Evolutionary conservation across 2,888 invertebrate species (phyloP).

Genomic region (Orthosia gracilis): DNA sequence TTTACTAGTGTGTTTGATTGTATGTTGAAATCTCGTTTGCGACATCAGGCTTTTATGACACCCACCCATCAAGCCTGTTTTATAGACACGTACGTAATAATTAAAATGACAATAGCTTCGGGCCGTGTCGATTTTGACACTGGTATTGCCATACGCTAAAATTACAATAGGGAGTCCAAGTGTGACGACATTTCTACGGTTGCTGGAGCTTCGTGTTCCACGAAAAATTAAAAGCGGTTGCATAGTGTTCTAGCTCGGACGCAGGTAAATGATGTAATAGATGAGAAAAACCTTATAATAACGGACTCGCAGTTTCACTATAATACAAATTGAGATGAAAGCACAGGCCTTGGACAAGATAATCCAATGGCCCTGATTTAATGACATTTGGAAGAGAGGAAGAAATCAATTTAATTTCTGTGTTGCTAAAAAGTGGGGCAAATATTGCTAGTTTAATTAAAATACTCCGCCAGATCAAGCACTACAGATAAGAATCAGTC

Average conservation of each 20-base stretch:
- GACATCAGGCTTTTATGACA: slow-evolving; percentile 54
- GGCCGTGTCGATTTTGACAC: slow-evolving; percentile 58
- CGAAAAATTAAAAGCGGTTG: slow-evolving; percentile 21
- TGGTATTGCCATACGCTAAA: slow-evolving; percentile 49
- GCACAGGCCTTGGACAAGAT: not conserved
- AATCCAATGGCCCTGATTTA: not conserved
- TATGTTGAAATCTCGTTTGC: slow-evolving; percentile 60
- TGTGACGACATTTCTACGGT: slow-evolving; percentile 43
- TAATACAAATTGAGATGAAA: not conserved
- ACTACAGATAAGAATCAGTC: slow-evolving; percentile 31
- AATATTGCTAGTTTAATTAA: slow-evolving; percentile 1
- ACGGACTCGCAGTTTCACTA: not conserved
- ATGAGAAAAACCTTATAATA: slow-evolving; percentile 16
- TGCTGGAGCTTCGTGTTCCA: slow-evolving; percentile 4
- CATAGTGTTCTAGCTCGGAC: not conserved
- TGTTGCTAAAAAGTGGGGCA: not conserved
- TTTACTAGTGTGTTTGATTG: slow-evolving; percentile 56
- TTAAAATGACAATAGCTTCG: slow-evolving; percentile 66
- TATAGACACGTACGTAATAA: slow-evolving; percentile 59
- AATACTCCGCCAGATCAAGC: not conserved
- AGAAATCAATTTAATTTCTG: not conserved
- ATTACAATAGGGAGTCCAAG: slow-evolving; percentile 34
- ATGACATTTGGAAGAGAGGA: not conserved
- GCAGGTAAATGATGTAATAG: slow-evolving; percentile 7
- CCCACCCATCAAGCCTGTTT: slow-evolving; percentile 51